phyloP scores from a whole-genome alignment of 2,113 vertebrate species.

The Equus przewalskii region DNA sequence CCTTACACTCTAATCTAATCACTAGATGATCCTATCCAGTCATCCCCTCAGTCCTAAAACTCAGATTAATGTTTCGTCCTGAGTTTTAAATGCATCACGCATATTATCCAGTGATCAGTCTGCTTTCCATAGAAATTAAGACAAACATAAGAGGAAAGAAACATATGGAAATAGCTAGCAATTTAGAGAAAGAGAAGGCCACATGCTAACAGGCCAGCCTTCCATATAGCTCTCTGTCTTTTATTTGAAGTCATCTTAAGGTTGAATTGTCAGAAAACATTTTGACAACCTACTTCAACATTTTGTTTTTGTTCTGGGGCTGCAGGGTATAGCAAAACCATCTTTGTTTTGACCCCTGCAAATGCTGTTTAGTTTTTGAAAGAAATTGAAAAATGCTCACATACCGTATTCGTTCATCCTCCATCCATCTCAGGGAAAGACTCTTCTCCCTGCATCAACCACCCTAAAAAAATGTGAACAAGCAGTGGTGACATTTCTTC shows the following conservation, averaged over 20 bases:
- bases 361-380: slow-evolving; percentile 14
- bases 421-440: background rate
- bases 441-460: background rate
- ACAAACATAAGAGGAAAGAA: background rate
- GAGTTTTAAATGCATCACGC: background rate
- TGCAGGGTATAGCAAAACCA: background rate
- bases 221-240: background rate
- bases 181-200: background rate
- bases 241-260: slow-evolving; percentile 48
- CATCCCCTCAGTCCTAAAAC: background rate
- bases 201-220: background rate
- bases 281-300: slow-evolving; percentile 15
- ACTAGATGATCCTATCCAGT: background rate
- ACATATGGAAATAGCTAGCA: background rate
- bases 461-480: background rate
- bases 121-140: slow-evolving; percentile 37
- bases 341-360: background rate
- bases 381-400: slow-evolving; percentile 30
- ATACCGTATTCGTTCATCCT: background rate
- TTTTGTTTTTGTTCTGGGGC: slow-evolving; percentile 34
- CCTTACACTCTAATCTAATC: background rate
- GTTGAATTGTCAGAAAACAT: slow-evolving; percentile 34
- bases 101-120: background rate
- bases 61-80: background rate
- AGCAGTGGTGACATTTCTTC: background rate